These are phyloP conservation scores for Kuschelorhynchus macadamiae DNA, from an alignment of 2,888 invertebrate species.

Conservation along the genomic window DNA sequence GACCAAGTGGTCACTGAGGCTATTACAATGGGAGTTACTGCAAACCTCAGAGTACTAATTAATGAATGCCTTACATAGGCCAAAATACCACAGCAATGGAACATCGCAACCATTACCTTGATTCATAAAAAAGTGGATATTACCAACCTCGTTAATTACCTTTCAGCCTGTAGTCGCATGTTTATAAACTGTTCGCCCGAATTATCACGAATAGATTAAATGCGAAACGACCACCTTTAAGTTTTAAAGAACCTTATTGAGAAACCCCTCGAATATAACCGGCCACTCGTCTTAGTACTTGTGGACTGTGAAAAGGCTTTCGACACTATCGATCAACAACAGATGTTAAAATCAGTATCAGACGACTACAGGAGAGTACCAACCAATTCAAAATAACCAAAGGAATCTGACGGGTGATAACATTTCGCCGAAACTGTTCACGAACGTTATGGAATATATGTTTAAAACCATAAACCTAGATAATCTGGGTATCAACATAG, in stretches of 20 bases:
- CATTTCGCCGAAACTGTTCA: constrained; percentile 12
- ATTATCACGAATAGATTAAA: constrained; percentile 47
- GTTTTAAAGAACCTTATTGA: constrained; percentile 3
- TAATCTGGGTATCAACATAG: constrained; percentile 21
- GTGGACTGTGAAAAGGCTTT: constrained; percentile 23
- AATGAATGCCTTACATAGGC: neutral
- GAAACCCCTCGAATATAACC: constrained; percentile 1
- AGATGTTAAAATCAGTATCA: constrained; percentile 3
- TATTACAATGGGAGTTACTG: constrained; percentile 10
- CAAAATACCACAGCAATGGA: constrained; percentile 9
- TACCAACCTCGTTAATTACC: constrained; percentile 5
- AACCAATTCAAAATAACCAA: too few species aligned
- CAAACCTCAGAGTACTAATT: constrained; percentile 4
- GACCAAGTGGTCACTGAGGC: constrained; percentile 17
- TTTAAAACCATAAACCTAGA: too few species aligned
- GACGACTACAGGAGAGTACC: constrained; percentile 6
- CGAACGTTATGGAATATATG: too few species aligned
- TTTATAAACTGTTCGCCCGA: constrained; percentile 44
- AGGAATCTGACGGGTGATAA: too few species aligned
- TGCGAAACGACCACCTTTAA: constrained; percentile 6
- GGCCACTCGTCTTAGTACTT: neutral
- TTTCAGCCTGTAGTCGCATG: constrained; percentile 1
- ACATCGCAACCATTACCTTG: constrained; percentile 4
- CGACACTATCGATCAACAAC: constrained; percentile 10
- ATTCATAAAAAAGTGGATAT: constrained; percentile 14